Conservation (phyloP, 2,797 vertebrate genomes). For the Tiaroga cobitis region DNA sequence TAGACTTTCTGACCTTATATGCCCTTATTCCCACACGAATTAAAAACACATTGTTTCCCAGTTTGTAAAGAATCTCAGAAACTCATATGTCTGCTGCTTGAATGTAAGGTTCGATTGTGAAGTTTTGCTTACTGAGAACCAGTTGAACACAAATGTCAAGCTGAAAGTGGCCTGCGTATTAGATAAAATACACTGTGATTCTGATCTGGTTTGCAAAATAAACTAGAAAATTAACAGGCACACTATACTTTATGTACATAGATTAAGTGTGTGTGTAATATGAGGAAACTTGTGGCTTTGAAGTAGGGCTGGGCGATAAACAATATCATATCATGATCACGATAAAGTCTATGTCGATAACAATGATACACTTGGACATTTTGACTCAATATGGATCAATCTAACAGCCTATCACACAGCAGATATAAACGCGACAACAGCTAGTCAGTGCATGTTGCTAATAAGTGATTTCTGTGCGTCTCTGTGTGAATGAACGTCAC, state of each 20-base stretch:
- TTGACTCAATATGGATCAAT: not conserved
- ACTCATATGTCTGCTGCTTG: not conserved
- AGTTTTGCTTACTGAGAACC: constrained; percentile 5
- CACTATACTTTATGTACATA: too few species aligned
- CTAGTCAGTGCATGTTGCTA: too few species aligned
- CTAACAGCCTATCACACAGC: not conserved
- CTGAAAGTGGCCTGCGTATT: not conserved
- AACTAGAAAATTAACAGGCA: too few species aligned
- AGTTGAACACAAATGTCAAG: not conserved
- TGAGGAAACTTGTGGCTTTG: too few species aligned
- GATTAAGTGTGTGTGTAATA: too few species aligned
- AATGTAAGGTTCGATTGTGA: constrained; percentile 35
- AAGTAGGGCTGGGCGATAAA: too few species aligned
- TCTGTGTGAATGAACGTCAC: too few species aligned
- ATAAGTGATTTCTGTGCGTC: too few species aligned
- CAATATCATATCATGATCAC: too few species aligned
- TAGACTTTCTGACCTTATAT: constrained; percentile 19
- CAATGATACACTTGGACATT: not conserved
- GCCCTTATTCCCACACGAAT: constrained; percentile 15
- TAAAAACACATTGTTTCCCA: not conserved
- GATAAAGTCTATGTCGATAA: not conserved
- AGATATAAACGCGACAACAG: not conserved
- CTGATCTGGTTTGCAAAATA: not conserved
- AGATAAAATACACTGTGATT: constrained; percentile 2
- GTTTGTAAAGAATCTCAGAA: constrained; percentile 3